Base-by-base conservation (phyloP, 2,113 vertebrate genomes). In the Delphinus delphis region DNA sequence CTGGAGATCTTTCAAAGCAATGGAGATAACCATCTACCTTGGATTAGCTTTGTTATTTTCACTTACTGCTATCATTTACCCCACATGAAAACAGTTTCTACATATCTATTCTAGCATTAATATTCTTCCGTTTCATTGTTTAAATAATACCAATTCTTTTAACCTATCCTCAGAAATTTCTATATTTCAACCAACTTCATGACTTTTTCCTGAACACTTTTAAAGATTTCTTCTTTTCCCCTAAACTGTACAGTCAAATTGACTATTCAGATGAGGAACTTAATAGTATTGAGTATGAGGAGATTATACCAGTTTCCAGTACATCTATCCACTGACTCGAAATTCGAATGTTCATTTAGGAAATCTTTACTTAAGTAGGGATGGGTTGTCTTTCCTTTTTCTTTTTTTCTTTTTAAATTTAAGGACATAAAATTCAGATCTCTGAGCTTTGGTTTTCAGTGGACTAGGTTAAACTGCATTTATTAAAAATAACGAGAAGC, bases 361-460 rank as follows among this genome's bases (percentile, higher is more conserved):
- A 91, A 88, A 88, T n/a, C 50, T 92, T 70, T 93, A n/a, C 60
- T 92, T 88, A 84, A 87, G 77, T 26, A 77, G 13, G 58, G 1
- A 28, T 81, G 13, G 13, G 31, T 25, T 67, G 55, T 41, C n/a
- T 85, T 87, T 44, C 31, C 21, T 81, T 62, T 79, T 90, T 70
- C 62, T 86, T 15, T n/a, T n/a, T 80, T 58, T 53, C 28, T 58
- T 94, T 96, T 68, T 84, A 84, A 93, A 90, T 55, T 88, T 83
- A 92, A 96, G 41, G 80, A 95, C 28, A 93, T 76, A 95, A 94
- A 92, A 50, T 93, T 83, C 82, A 88, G 33, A 88, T 91, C 26
- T 31, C 47, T 80, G 10, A 95, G 84, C 44, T 85, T 76, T 88
- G 28, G 2, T 76, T 94, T 80, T 93, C 14, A 85, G 86, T 82